These are phyloP conservation scores for Trachops cirrhosus DNA, from an alignment of 2,797 vertebrate genomes.

Conservation along the genomic window DNA sequence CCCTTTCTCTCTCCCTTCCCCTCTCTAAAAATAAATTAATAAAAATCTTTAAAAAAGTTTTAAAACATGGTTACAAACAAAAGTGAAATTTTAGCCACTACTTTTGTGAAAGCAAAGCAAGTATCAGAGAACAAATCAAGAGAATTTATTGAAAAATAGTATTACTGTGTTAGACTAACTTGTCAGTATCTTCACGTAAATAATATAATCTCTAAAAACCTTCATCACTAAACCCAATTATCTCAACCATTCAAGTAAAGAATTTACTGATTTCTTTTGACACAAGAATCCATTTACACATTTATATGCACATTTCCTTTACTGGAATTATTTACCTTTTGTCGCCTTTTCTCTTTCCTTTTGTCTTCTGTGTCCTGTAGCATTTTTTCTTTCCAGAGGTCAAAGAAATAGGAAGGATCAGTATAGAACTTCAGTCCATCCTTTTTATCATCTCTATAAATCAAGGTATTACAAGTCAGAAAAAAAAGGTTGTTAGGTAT, in stretches of 20 bases:
- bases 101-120: slow-evolving; percentile 20
- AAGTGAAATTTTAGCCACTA: background rate
- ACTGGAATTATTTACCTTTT: slow-evolving; percentile 88
- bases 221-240: background rate
- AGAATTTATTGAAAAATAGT: slow-evolving; percentile 11
- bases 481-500: background rate
- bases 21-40: too few species aligned
- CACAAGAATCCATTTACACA: background rate
- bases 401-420: slow-evolving; percentile 98
- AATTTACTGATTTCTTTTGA: background rate
- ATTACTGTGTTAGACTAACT: slow-evolving; percentile 11
- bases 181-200: slow-evolving; percentile 11
- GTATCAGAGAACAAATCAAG: slow-evolving; percentile 9
- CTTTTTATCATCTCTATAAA: slow-evolving; percentile 94
- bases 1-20: too few species aligned
- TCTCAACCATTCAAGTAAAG: background rate
- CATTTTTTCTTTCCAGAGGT: slow-evolving; percentile 99
- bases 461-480: background rate
- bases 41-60: background rate
- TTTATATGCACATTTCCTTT: background rate
- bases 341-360: slow-evolving; percentile 97
- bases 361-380: slow-evolving; percentile 99
- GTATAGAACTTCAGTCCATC: slow-evolving; percentile 98
- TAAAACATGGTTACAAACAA: background rate
- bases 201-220: background rate